Base-by-base conservation (phyloP, 2,113 vertebrate genomes). In the Notechis scutatus region DNA sequence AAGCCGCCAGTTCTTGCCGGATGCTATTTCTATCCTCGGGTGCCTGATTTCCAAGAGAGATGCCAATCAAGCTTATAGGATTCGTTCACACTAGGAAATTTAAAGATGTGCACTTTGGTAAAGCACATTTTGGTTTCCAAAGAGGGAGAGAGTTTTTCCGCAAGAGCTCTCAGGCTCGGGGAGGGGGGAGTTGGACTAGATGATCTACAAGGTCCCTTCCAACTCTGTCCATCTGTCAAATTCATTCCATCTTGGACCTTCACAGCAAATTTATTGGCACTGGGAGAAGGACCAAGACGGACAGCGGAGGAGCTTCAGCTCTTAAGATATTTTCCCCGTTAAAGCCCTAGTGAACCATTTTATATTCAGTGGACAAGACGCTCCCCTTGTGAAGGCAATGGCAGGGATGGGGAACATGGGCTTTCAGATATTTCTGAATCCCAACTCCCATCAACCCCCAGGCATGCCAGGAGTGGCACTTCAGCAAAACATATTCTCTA, bases 1-100 rank as follows among this genome's bases (percentile, higher is more conserved):
- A 64, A 90, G 81, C 52, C 91, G 92, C 94, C 93, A 93, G 94
- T 91, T 94, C 85, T 94, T 93, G 87, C 94, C 87, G 91, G 92
- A 91, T 87, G 93, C 52, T 21, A 29, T 61, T 92, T 26, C 54
- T 4, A 7, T 24, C 50, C 81, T 5, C 9, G 88, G 64, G 95
- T 87, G 59, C 81, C 85, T 91, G 18, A 94, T 93, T 96, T 94
- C 50, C 94, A 95, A 0, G 85, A 88, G 29, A 29, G 4, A 55
- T 96, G 91, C 29, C 91, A 64, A 11, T 61, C 29, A 52, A 81
- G 20, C 42, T 7, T 3, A 20, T 8, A 4, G 14, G 39, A 81
- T 29, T 26, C 6, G 2, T 14, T 56, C 34, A n/a, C 21, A 10
- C 7, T 15, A 39, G 54, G 18, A 59, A 45, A 54, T 39, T 4